Base-by-base conservation (phyloP, 2,797 vertebrate genomes). In the Oreortyx pictus region DNA sequence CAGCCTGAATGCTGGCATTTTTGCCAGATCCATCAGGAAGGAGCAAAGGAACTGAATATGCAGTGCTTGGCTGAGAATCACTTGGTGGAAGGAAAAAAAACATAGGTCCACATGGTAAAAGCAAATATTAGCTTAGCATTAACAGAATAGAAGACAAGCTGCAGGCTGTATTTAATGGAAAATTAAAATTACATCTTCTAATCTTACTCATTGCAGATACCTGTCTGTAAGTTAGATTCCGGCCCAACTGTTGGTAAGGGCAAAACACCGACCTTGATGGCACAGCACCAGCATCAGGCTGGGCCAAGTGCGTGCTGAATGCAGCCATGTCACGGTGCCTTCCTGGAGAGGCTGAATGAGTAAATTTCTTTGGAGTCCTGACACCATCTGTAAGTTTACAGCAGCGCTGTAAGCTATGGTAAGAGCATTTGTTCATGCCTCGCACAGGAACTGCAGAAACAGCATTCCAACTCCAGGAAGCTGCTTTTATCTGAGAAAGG, bases 21-120 rank as follows among this genome's bases (percentile, higher is more conserved):
- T 74, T 93, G 82, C 85, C 94, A 90, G 10, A 46, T 92, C 89
- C 54, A 56, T 59, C 56, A 87, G 70, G 72, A 85, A 81, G 29
- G 20, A 31, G 72, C 57, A 52, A 70, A 93, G 64, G 47, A 71
- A 47, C 31, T 61, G 67, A 90, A 85, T 74, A 74, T 44, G 41
- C 39, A 85, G 46, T 35, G 65, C 86, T 91, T 86, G 88, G 84
- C 80, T 75, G 65, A 67, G 81, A 33, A 67, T 52, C 49, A 18
- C 20, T 67, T 85, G 49, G 82, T 72, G 41, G 57, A 64, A 81
- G 70, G 41, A 33, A 82, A 90, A 90, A 41, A 71, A 31, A 65
- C 4, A 15, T 89, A 76, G 3, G 31, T 72, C 72, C 68, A 71
- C 68, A 68, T 12, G 2, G 1, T 43, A 22, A 62, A 66, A 85